Base-by-base conservation (phyloP, 2,797 vertebrate genomes). In the Cryptoprocta ferox region DNA sequence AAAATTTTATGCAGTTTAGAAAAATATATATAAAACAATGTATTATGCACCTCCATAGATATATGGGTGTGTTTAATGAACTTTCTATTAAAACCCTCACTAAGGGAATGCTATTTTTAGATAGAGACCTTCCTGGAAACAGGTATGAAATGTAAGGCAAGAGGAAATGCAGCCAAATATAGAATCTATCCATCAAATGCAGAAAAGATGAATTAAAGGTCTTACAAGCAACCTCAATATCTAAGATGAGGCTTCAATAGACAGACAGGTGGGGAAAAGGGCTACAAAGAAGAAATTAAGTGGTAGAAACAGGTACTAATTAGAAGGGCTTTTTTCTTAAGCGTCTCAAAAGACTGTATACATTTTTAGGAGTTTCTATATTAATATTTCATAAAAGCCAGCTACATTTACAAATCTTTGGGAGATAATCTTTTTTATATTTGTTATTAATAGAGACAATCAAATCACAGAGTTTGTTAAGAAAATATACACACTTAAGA, bases 101-200 rank as follows among this genome's bases (percentile, higher is more conserved):
- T 88, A 90, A 85, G 80, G n/a, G 61, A 79, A 92, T 81, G 7
- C 24, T 93, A 79, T 82, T 94, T 97, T 86, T 87, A 89, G 50
- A 91, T 53, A 14, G 35, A 92, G 18, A 70, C 15, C 80, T 87
- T 96, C 79, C 21, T 63, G 32, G 39, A 15, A 94, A 83, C 53
- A 93, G 21, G 66, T 63, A 65, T 39, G 28, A 92, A 94, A 94
- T 92, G 18, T 71, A 56, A 97, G 35, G 8, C 28, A 76, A 80
- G 37, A 94, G 32, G 53, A 96, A 91, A 79, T 85, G 28, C 68
- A 91, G 42, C 19, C 32, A 73, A 86, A 79, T 79, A 84, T 65
- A 82, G 78, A 56, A 78, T 63, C 65, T 90, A 89, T 53, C 42
- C 76, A 42, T 2, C 63, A 79, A 96, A 87, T 56, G 35, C 5